These are phyloP conservation scores for Saturnia japonica DNA, from an alignment of 2,888 invertebrate species.

Conservation along the genomic window DNA sequence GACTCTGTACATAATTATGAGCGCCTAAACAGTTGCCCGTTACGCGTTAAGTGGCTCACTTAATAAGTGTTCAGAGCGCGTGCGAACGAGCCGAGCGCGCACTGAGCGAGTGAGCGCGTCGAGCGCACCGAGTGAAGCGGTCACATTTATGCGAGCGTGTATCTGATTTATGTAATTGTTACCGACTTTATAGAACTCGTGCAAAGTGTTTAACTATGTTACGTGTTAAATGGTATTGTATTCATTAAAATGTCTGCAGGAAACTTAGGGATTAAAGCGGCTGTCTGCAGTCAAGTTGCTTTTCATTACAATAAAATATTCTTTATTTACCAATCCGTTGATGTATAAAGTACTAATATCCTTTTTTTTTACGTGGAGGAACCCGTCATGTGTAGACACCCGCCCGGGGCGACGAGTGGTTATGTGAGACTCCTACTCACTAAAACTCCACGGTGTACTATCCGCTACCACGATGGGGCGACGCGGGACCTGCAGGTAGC, in stretches of 20 bases:
- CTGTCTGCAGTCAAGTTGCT: not conserved
- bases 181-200: not conserved
- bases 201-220: not conserved
- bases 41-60: slow-evolving; percentile 1
- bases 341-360: not conserved
- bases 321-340: not conserved
- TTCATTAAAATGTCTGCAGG: not conserved
- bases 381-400: no score
- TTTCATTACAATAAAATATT: not conserved
- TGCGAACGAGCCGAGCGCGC: not conserved
- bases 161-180: slow-evolving; percentile 6
- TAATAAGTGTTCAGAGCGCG: not conserved
- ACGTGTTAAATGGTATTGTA: not conserved
- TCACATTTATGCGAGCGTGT: slow-evolving; percentile 5
- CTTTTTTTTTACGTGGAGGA: no score
- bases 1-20: not conserved
- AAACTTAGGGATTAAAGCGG: not conserved
- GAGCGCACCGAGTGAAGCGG: not conserved
- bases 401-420: no score
- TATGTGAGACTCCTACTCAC: no score
- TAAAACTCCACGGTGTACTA: no score
- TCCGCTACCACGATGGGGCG: no score
- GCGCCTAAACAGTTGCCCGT: not conserved
- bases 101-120: not conserved
- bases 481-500: no score